Conservation (phyloP, 1,140 invertebrate species). For the Aphelenchoides fujianensis region DNA sequence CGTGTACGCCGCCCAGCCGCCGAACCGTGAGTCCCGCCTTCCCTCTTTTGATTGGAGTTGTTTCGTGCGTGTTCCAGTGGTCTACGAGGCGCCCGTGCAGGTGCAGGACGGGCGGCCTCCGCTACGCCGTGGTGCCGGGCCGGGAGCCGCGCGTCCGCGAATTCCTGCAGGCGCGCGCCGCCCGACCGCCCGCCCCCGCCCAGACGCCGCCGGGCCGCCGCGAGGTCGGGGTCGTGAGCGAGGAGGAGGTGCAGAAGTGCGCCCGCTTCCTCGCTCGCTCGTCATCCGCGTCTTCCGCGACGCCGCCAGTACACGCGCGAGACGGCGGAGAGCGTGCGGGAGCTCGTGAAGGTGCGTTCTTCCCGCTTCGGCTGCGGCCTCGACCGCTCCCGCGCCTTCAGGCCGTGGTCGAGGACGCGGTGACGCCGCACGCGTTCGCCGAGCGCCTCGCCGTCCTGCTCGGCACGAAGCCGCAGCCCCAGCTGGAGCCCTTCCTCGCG, state of each 20-base stretch:
- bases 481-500: background rate
- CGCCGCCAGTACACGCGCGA: background rate
- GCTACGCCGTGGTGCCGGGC: no score
- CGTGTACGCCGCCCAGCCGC: no score
- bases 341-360: background rate
- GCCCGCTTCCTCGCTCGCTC: background rate
- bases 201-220: no score
- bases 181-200: no score
- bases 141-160: no score
- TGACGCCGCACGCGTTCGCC: background rate
- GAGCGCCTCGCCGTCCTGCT: background rate
- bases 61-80: no score
- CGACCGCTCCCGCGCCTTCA: background rate
- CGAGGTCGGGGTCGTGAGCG: no score
- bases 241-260: background rate
- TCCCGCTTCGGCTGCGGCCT: background rate
- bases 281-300: background rate
- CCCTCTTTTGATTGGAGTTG: no score
- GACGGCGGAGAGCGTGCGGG: background rate
- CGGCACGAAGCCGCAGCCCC: background rate
- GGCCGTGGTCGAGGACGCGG: background rate
- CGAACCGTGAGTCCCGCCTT: no score
- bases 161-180: no score
- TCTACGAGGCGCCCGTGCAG: no score
- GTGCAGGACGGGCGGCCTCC: no score